These are phyloP conservation scores for Zaprionus obscuricornis DNA, from an alignment of 2,888 invertebrate genomes.

Conservation along the genomic window DNA sequence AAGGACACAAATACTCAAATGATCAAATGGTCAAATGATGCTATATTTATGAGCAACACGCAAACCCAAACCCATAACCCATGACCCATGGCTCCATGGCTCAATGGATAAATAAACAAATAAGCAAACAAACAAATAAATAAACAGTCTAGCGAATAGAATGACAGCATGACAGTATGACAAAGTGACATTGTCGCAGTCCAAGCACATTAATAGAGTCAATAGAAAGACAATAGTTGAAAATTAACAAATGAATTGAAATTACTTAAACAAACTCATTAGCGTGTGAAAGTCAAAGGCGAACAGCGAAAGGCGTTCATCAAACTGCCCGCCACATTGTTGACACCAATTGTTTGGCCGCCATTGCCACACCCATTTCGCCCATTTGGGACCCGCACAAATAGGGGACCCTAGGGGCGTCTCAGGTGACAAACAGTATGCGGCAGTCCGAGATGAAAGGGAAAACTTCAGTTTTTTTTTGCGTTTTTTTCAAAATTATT, in stretches of 20 bases:
- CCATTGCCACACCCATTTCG: background rate
- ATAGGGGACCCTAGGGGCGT: constrained; percentile 18
- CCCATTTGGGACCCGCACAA: background rate
- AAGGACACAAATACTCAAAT: constrained; percentile 54
- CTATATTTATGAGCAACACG: constrained; percentile 59
- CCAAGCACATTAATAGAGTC: constrained; percentile 64
- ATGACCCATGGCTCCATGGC: constrained; percentile 10
- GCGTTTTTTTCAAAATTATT: constrained; percentile 45
- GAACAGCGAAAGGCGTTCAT: constrained; percentile 59
- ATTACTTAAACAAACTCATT: constrained; percentile 78
- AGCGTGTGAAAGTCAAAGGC: constrained; percentile 69
- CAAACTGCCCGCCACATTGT: constrained; percentile 55
- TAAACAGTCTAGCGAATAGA: constrained; percentile 11
- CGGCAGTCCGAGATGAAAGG: constrained; percentile 2
- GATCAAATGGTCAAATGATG: constrained; percentile 38
- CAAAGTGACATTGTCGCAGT: constrained; percentile 1
- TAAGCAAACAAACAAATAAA: too few species aligned
- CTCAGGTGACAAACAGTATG: constrained; percentile 24
- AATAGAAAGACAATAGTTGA: constrained; percentile 73
- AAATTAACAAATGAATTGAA: constrained; percentile 78
- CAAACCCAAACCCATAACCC: too few species aligned
- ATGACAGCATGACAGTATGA: constrained; percentile 34
- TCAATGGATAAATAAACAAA: too few species aligned
- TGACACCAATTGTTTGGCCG: constrained; percentile 60
- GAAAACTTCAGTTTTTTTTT: constrained; percentile 16